A percentile compares a stretch with the other conserved stretches of the same genome.
Evolutionary conservation across 2,888 invertebrate genomes (phyloP).

Genomic region (Drosophila limbata): DNA sequence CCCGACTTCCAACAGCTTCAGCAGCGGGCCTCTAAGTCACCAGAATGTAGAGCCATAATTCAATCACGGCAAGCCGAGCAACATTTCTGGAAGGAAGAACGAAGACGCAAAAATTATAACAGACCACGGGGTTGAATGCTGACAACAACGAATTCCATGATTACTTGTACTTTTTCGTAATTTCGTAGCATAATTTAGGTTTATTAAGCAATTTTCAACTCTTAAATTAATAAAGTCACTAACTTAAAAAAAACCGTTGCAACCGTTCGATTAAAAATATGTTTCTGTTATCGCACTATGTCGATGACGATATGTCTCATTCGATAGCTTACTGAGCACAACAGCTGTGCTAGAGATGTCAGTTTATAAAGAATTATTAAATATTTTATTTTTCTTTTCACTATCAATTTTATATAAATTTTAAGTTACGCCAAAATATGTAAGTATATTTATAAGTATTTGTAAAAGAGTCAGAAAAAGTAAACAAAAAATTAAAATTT

Average conservation of each 20-base stretch:
- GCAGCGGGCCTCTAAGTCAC: constrained; percentile 34
- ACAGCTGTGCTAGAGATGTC: constrained; percentile 18
- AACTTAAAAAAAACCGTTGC: background rate
- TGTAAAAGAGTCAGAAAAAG: background rate
- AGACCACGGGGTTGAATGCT: constrained; percentile 28
- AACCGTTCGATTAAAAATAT: background rate
- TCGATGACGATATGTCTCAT: constrained; percentile 27
- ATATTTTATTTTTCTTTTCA: background rate
- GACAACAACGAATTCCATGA: background rate
- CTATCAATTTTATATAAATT: background rate
- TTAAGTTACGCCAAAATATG: background rate
- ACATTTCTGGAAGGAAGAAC: constrained; percentile 29
- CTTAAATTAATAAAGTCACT: background rate
- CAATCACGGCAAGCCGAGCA: constrained; percentile 28
- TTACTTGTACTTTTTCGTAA: background rate
- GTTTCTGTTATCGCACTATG: background rate
- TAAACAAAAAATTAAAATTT: background rate
- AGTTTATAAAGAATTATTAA: background rate
- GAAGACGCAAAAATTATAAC: constrained; percentile 29
- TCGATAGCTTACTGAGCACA: constrained; percentile 30
- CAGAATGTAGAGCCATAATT: constrained; percentile 48
- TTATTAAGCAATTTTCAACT: constrained; percentile 6
- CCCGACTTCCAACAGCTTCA: constrained; percentile 43
- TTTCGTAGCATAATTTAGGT: constrained; percentile 22
- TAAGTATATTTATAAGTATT: background rate